Base-by-base conservation (phyloP, 1,140 invertebrate genomes). In the Tetramorium simillimum region DNA sequence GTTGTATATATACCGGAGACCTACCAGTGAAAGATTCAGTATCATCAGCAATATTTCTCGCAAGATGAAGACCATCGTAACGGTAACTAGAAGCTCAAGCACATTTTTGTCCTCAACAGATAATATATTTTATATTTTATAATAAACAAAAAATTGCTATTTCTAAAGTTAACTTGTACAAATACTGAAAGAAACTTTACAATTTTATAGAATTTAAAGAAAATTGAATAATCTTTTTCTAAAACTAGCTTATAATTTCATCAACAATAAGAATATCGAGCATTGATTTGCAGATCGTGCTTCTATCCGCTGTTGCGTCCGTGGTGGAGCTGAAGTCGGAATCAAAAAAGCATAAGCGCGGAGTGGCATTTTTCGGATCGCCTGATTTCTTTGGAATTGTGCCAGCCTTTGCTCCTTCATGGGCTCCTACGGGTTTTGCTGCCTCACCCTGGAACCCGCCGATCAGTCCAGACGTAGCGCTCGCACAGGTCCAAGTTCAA, bases 401-500 rank as follows among this genome's bases (percentile, higher is more conserved):
- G 12, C 89, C 93, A 37, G 88, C 85, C 9, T 94, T 92, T 53
- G 81, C 87, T 24, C 40, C 89, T 24, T 46, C 88, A 0, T 95
- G 94, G 94, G 88, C 90, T 40, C 88, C 94, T 0, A 82, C 86
- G 9, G 53, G 40, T 40, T 78, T 76, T 10, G 91, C 92, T 40
- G 88, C 82, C 46, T 70, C 86, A 12, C 46, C 89, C 5, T 95
- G 94, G 94, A 92, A 92, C 43, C 80, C 90, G 0, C 53, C 92
- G 14, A 24, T 85, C 0, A 12, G 85, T 10, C 90, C 93, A 2
- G 94, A 95, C 73, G 40, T 94, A 10, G 92, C 94, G 12, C 87
- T 95, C 1, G 91, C 93, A 18, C 93, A 95, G 87, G 90, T 95
- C 58, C 93, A 95, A 84, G 73, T 91, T 51, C 94, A 95, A 87